Evolutionary conservation across 2,797 vertebrate genomes (phyloP).

Genomic region (Pitangus sulphuratus): DNA sequence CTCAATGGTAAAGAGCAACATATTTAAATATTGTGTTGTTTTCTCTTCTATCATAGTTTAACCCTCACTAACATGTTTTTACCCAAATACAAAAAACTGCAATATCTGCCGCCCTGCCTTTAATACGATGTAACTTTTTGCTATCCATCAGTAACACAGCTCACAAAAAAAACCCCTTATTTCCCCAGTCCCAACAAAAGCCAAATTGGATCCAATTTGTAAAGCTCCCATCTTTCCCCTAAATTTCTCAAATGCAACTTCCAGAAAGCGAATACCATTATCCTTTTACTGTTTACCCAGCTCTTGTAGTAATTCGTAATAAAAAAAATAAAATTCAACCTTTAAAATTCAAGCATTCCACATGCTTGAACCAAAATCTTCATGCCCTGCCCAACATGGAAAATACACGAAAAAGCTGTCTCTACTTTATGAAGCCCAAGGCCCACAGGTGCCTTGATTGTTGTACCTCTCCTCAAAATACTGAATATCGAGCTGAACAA

Average conservation of each 20-base stretch:
- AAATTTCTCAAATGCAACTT: background rate
- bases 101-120: background rate
- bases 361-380: background rate
- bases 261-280: background rate
- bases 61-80: background rate
- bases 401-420: background rate
- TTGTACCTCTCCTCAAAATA: background rate
- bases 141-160: background rate
- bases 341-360: background rate
- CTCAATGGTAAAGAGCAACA: background rate
- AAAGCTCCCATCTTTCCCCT: background rate
- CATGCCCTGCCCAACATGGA: background rate
- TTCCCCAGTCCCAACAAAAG: background rate
- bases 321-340: background rate
- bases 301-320: background rate
- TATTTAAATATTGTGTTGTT: background rate
- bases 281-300: background rate
- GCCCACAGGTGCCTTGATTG: background rate
- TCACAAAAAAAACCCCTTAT: background rate
- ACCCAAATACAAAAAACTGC: background rate
- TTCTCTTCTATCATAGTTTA: background rate
- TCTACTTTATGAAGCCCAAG: background rate
- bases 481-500: background rate
- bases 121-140: fast-evolving
- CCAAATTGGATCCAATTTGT: background rate